A percentile compares a stretch with the other conserved stretches of the same genome.
Conservation (phyloP, 2,797 vertebrate genomes). For the Dermochelys coriacea region DNA sequence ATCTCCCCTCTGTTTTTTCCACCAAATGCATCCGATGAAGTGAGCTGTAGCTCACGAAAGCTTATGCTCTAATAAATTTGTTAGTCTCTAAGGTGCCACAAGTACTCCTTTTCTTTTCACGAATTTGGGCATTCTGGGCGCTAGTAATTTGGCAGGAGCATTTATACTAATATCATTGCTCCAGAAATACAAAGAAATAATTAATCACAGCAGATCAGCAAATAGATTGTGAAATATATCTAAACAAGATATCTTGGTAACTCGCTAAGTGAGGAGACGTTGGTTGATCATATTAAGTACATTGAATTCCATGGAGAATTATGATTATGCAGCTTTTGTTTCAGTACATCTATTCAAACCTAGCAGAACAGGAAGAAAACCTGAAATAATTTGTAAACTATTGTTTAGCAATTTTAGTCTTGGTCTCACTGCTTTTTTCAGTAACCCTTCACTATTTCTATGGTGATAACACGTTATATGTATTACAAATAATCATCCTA, state of each 20-base stretch:
- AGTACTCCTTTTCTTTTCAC: no score
- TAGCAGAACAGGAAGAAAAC: background rate
- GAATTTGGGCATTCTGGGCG: background rate
- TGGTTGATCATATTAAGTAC: background rate
- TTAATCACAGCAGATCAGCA: background rate
- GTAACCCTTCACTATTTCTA: background rate
- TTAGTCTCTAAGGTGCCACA: no score
- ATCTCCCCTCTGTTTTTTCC: no score
- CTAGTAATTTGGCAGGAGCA: background rate
- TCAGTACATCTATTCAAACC: background rate
- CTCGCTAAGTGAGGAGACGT: background rate
- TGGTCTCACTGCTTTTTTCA: background rate
- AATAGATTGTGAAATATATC: background rate
- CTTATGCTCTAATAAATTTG: no score
- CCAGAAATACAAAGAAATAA: background rate
- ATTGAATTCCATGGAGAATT: background rate
- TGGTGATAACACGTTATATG: background rate
- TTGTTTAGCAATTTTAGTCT: background rate
- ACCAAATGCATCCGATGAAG: no score
- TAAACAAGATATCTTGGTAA: background rate
- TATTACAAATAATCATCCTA: background rate
- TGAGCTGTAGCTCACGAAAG: no score
- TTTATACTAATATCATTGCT: background rate
- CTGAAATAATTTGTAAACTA: background rate
- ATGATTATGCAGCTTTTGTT: background rate